Conservation (phyloP, 1,140 invertebrate genomes). For the Carcinoscorpius rotundicauda region DNA sequence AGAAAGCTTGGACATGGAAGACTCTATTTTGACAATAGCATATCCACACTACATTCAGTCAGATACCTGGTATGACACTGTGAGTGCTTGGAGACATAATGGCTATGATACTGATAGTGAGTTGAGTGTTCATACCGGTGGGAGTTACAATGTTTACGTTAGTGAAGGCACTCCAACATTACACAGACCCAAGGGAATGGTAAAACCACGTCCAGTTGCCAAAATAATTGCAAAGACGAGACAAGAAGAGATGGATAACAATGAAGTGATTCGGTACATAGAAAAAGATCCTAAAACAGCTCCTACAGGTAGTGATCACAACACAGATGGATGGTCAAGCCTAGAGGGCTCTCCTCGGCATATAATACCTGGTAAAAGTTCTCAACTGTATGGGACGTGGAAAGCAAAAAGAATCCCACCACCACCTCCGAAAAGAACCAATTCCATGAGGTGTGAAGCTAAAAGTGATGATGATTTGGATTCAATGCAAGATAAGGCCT, state of each 20-base stretch:
- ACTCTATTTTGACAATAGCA: constrained; percentile 20
- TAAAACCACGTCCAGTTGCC: constrained; percentile 68
- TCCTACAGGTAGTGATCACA: no score
- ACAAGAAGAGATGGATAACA: constrained; percentile 4
- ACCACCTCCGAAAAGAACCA: constrained; percentile 64
- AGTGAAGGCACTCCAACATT: constrained; percentile 57
- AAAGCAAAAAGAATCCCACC: constrained; percentile 49
- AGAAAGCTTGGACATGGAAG: constrained; percentile 20
- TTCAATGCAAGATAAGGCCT: constrained; percentile 29
- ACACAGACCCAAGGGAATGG: constrained; percentile 60
- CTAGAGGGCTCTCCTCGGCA: no score
- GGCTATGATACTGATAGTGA: constrained; percentile 50
- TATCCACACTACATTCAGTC: constrained; percentile 13
- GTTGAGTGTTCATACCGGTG: constrained; percentile 19
- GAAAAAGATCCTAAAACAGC: no score
- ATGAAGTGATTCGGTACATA: no score
- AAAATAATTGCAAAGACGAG: constrained; percentile 45
- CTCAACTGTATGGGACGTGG: constrained; percentile 19
- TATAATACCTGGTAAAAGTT: no score
- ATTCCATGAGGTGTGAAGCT: constrained; percentile 34
- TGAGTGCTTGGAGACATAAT: constrained; percentile 45
- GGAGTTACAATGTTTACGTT: constrained; percentile 9
- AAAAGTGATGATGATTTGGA: constrained; percentile 1
- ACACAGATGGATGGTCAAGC: no score
- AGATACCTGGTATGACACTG: constrained; percentile 19